Base-by-base conservation (phyloP, 2,113 vertebrate genomes). In the Microcebus lehilahytsara region DNA sequence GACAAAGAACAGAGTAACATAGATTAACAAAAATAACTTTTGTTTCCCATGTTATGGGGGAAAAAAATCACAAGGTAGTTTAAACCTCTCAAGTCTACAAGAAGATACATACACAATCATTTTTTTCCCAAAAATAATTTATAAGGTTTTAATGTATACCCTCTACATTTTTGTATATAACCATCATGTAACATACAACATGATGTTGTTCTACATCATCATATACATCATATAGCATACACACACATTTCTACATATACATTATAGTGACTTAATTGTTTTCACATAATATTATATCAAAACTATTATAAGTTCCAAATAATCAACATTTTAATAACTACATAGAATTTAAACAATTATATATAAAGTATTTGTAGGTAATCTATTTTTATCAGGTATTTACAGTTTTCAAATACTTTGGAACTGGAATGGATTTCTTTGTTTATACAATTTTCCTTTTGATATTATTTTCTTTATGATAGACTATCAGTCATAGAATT, bases 41-140 rank as follows among this genome's bases (percentile, higher is more conserved):
- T 91, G n/a, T 51, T 96, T 97, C 89, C 86, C 97, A 79, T 98
- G 96, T 97, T 89, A 93, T 88, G n/a, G n/a, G n/a, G n/a, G n/a
- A n/a, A n/a, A 83, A 56, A 78, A 97, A 60, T 89, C 60, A 91
- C 89, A 96, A 91, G 89, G 92, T 87, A 96, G 27, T 93, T 86
- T 40, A 96, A 97, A 97, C 20, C 77, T 96, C 60, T 95, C 83
- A 42, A 56, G 53, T 56, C 53, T 16, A 56, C 5, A 56, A 56
- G 17, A 56, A 56, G 53, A 56, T 19, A 56, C 17, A 56, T 56
- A 56, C 53, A 56, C 53, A 56, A 56, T 56, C 53, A 56, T 56
- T 19, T 56, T 56, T 56, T 56, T 56, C 6, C 17, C 5, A 19
- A 56, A 19, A 56, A 56, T 56, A 56, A 56, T 56, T 56, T 56